Conservation (phyloP, 2,888 invertebrate species). For the Hypercompe scribonia region DNA sequence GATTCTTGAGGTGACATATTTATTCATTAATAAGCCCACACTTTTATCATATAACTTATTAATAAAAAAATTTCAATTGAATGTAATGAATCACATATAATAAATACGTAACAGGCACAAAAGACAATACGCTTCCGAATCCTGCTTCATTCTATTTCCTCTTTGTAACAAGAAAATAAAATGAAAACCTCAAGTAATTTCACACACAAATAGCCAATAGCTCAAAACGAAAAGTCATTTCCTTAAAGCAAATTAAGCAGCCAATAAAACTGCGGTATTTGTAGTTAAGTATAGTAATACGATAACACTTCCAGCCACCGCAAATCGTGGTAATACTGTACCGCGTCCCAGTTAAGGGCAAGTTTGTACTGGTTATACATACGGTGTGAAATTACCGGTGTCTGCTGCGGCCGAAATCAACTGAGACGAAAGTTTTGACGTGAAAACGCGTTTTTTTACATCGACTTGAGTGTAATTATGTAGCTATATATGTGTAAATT, state of each 20-base stretch:
- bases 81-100: not conserved
- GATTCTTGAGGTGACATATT: too few species aligned
- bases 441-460: not conserved
- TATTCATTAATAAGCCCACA: too few species aligned
- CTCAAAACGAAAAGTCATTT: not conserved
- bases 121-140: not conserved
- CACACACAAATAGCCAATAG: not conserved
- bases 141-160: not conserved
- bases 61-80: not conserved
- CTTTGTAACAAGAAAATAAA: not conserved
- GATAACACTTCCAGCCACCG: conserved; percentile 29
- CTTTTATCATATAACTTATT: too few species aligned
- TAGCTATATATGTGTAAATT: too few species aligned
- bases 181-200: not conserved
- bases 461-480: not conserved
- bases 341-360: conserved; percentile 24
- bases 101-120: not conserved
- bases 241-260: conserved; percentile 5
- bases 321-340: conserved; percentile 28
- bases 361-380: conserved; percentile 34
- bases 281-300: not conserved
- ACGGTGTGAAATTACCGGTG: conserved; percentile 29
- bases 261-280: conserved; percentile 1
- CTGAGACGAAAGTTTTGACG: not conserved
- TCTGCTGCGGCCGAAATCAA: conserved; percentile 8